Evolutionary conservation across 2,888 invertebrate genomes (phyloP), one percentile per base, ranked within the genome.

Genomic region (Thyatira batis): DNA sequence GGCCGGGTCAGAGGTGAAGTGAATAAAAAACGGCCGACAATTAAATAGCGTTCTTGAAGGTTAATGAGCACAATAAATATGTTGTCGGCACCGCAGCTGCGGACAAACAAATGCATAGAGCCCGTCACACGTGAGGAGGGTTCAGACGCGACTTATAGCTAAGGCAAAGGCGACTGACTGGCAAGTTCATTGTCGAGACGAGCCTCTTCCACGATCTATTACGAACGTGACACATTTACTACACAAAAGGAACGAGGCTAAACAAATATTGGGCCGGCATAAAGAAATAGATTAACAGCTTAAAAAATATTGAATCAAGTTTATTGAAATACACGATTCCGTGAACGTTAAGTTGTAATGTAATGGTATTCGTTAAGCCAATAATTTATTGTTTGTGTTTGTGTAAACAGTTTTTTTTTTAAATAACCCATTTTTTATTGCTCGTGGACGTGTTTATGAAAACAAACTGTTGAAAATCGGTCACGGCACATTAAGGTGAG

Each of bases 41-140:
- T 92, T 92, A 92, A 91, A 92, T 91, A 89, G 90, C 89, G 91
- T 89, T 91, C 91, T 90, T 87, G 88, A 92, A 92, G 92, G 92
- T 91, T 91, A 92, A 92, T 92, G 91, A 92, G 91, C 84, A 90
- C 88, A 89, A 91, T 92, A 91, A 91, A 91, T 91, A 91, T 90
- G 91, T 91, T 91, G 91, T 90, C 92, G 92, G 91, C 89, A 86
- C 85, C 84, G 85, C 90, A 90, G 90, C 90, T 91, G 90, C 88
- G 82, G 84, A 87, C 87, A 87, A 88, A 91, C 85, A 89, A 89
- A 89, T 85, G 88, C 85, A 85, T 82, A 75, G 79, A 71, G 74
- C 82, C 39, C 84, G 82, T 85, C 87, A 86, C 85, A 84, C 84
- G 84, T 89, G 89, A 89, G 84, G 78, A 84, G 84, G 87, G 85